Evolutionary conservation across 2,113 vertebrate genomes (phyloP), one percentile per base, ranked within the genome.

Genomic region (Struthio camelus): DNA sequence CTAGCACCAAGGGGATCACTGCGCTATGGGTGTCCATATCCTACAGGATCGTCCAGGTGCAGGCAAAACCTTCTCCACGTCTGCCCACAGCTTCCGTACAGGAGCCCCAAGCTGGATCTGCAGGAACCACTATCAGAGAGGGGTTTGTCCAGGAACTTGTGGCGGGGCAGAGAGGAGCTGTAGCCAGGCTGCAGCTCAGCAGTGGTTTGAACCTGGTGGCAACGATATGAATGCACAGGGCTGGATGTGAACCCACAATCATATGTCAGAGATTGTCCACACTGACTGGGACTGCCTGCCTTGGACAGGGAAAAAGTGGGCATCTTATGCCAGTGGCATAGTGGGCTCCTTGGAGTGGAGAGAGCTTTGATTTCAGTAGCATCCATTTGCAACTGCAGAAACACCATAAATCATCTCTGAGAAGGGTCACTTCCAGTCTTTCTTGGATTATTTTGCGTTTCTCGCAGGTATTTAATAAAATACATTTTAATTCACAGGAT

Each of bases 401-500:
- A 28, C 2, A 32, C 46, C 40, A n/a, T 1, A 3, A 34, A 2
- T 25, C 48, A 11, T 59, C 77, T 32, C 77, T 59, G 65, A 17
- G 14, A 86, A 94, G 69, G 65, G 89, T 77, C 65, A 59, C 22
- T 78, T 67, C 73, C 80, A 87, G 59, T 46, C 34, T 87, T 84
- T n/a, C 71, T 79, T 40, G 34, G 20, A 61, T 71, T 79, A 65
- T 76, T 95, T 72, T 72, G 25, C 56, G 42, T 87, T 78, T 76
- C 46, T 72, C 87, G 79, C 18, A 51, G 46, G 38, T 50, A 51
- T 80, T 79, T 85, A 77, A 70, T 82, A 89, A 82, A 87, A 78
- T 14, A 82, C 44, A 7, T 73, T 89, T 89, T 80, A 80, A 96
- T 93, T 89, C 71, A 22, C 71, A 91, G 89, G 93, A 93, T 94